Base-by-base conservation (phyloP, 1,140 invertebrate species). In the Camponotus pennsylvanicus region DNA sequence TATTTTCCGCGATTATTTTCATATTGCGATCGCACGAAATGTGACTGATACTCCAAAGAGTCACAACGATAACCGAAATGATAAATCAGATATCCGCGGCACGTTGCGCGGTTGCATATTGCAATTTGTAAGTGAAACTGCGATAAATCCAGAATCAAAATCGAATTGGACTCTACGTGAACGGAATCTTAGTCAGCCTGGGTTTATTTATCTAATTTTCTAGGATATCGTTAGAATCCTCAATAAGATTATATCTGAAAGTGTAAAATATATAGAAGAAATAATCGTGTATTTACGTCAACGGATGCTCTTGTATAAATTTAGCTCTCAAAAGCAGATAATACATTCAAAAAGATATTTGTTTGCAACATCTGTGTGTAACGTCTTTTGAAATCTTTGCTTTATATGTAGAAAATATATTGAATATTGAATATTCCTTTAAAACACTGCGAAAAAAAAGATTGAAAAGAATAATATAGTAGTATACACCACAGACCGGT, bases 121-220 rank as follows among this genome's bases (percentile, higher is more conserved):
- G 67, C 40, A 61, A 82, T 82, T 52, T 40, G 40, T 82, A 82
- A 82, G 67, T 82, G 79, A 73, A 61, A 82, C 40, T 9, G 37
- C 64, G 37, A 37, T 52, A 45, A 37, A 59, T 15, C 34, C 18
- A 21, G 13, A 61, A 57, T 6, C 40, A 73, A 82, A 82, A 82
- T 82, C 37, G 67, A 3, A 73, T 61, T 37, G 55, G 32, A 59
- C 27, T 45, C 6, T 11, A 34, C 40, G 21, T 27, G 67, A 2
- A 6, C 13, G 55, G 79, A 82, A 82, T 82, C 18, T 67, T 82
- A 45, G 73, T 34, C 21, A 57, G 49, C 15, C 2, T 0, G 11
- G 4, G 32, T 49, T 70, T 57, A 42, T n/a, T 57, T 71, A 34
- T 70, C 71, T 70, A 80, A 40, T 49, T 52, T 59, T 59, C 21